Evolutionary conservation across 1,140 invertebrate species (phyloP), one percentile per base, ranked within the genome.

Genomic region (Diachasma alloeum): DNA sequence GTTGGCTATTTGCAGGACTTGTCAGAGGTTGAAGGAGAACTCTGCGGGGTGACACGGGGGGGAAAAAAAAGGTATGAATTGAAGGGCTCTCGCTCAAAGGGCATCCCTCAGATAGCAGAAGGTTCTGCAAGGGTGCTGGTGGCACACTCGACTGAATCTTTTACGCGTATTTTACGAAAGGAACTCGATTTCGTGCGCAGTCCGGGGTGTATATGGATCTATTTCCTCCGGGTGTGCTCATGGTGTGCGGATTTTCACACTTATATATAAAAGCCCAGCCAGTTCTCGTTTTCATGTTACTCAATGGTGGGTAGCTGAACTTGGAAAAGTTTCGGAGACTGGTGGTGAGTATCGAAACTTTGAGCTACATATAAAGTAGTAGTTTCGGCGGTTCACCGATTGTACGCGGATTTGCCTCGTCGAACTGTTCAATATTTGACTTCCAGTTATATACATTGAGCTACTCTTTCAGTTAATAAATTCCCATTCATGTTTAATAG

Each of bases 1-100:
- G 5, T 56, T 56, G 48, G 13, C 19, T 56, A 56, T 19, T 56
- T 56, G 19, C 48, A 19, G 48, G 19, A 56, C 15, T 56, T 56
- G 48, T 56, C 48, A 56, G 48, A 56, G 48, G n/a, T 56, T 56
- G 19, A 56, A 56, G 15, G 68, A 42, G 68, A 24, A 2, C n/a
- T 42, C 17, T 9, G n/a, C 15, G 17, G 42, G n/a, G 26, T 31
- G 15, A 42, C 42, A 13, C 5, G 1, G 39, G 26, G 15, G 63
- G 6, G 22, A 46, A 70, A 70, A 11, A 46, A 70, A 70, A 37
- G 22, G 26, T 22, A n/a, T 15, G n/a, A 69, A 13, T 42, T n/a
- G 68, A 70, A 19, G 68, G 68, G 68, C 13, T 37, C 37, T 70
- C 68, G 68, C 42, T 70, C 68, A 70, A 70, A 70, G 68, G 37